Percentiles rank a stretch among this genome's conserved stretches.
phyloP scores from a whole-genome alignment of 2,113 vertebrate species.

The Gymnocephalus cernua region DNA sequence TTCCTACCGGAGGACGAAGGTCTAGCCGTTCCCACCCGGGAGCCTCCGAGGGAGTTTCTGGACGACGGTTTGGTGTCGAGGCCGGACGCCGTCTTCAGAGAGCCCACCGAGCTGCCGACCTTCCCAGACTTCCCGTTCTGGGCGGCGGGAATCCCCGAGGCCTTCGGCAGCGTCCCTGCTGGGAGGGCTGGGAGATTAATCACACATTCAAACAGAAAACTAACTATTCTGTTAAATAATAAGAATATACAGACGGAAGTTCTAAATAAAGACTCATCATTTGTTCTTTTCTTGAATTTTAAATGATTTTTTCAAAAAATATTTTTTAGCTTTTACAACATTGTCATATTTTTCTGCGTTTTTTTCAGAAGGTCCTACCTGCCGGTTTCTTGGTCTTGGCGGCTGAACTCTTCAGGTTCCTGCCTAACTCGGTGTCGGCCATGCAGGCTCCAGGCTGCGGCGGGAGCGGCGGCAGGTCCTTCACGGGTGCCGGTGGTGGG shows the following conservation, averaged over 20 bases:
- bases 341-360: no score
- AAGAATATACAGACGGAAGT: no score
- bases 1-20: conserved; percentile 59
- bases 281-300: no score
- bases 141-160: fast-evolving
- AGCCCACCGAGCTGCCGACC: conserved; percentile 43
- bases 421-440: conserved; percentile 87
- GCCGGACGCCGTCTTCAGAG: conserved; percentile 58
- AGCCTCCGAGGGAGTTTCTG: conserved; percentile 62
- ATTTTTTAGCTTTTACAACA: no score
- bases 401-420: conserved; percentile 42
- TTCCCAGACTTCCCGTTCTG: conserved; percentile 77
- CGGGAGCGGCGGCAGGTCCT: conserved; percentile 88
- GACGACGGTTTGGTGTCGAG: conserved; percentile 69
- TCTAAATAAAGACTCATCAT: no score
- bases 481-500: conserved; percentile 86
- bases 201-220: no score
- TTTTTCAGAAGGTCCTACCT: no score
- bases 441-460: conserved; percentile 91
- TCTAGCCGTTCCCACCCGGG: conserved; percentile 60
- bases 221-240: no score
- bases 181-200: not conserved
- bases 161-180: conserved; percentile 26
- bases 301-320: no score
- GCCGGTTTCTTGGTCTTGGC: conserved; percentile 76